Evolutionary conservation across 2,113 vertebrate species (phyloP).

Genomic region (Emydocephalus ijimae): DNA sequence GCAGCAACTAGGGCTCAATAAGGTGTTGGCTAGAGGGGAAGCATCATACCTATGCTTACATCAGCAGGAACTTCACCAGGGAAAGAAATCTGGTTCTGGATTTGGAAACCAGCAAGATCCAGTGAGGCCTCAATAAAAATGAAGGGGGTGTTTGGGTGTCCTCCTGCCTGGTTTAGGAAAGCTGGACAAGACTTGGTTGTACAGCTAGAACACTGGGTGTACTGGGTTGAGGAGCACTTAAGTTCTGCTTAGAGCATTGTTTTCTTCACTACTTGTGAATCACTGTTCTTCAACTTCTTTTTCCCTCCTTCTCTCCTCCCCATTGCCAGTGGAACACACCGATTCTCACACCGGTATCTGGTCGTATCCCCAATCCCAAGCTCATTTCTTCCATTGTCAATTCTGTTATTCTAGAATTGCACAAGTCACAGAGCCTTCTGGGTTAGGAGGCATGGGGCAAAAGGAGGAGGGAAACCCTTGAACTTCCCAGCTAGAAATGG

Average conservation of each 20-base stretch:
- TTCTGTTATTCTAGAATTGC: neutral
- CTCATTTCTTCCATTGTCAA: neutral
- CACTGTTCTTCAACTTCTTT: neutral
- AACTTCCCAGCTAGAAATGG: neutral
- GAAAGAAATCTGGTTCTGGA: neutral
- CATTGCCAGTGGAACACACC: neutral
- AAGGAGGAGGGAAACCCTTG: neutral
- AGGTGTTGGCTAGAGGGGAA: slow-evolving; percentile 71
- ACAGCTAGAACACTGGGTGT: neutral
- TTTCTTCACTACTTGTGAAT: neutral
- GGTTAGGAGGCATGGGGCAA: too few relatives aligned
- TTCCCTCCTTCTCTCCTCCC: neutral
- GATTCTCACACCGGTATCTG: neutral
- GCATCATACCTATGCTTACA: neutral
- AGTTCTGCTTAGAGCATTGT: neutral
- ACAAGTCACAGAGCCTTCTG: neutral
- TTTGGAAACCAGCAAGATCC: neutral
- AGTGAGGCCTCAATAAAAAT: neutral
- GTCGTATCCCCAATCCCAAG: neutral
- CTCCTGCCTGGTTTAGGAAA: neutral
- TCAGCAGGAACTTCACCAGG: neutral
- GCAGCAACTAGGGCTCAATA: slow-evolving; percentile 72
- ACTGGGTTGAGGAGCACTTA: too few relatives aligned
- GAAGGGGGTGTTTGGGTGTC: neutral
- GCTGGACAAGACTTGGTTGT: neutral